These are phyloP conservation scores for Takifugu ocellatus DNA, from an alignment of 2,797 vertebrate genomes.

Conservation along the genomic window DNA sequence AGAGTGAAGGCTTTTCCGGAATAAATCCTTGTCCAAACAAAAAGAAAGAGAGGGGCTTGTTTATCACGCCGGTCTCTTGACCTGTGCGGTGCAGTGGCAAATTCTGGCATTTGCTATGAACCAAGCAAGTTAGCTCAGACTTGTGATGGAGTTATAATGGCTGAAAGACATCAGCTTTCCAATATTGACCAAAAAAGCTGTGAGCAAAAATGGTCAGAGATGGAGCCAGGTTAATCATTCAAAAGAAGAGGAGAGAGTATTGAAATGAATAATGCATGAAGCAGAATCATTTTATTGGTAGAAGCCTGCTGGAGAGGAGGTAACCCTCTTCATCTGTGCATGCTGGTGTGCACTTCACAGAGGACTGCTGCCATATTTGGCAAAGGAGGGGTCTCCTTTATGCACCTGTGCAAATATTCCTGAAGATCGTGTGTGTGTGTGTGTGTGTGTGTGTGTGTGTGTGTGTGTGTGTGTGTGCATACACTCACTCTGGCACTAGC, in stretches of 20 bases:
- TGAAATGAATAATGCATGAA: too few relatives aligned
- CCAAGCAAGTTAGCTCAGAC: slow-evolving; percentile 15
- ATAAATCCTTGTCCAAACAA: slow-evolving; percentile 64
- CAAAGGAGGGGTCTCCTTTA: slow-evolving; percentile 70
- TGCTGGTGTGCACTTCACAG: slow-evolving; percentile 66
- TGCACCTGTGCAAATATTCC: slow-evolving; percentile 85
- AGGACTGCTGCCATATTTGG: slow-evolving; percentile 56
- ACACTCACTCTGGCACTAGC: slow-evolving; percentile 24
- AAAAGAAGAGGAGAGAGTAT: too few relatives aligned
- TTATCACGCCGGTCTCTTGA: slow-evolving; percentile 55
- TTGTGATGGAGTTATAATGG: slow-evolving; percentile 15
- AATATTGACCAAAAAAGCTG: not conserved
- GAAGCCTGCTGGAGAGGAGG: slow-evolving; percentile 30
- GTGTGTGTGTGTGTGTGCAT: slow-evolving; percentile 15
- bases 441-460: slow-evolving; percentile 8
- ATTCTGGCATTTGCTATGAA: slow-evolving; percentile 45
- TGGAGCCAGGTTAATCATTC: too few relatives aligned
- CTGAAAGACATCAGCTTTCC: slow-evolving; percentile 7
- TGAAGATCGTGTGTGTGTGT: slow-evolving; percentile 34
- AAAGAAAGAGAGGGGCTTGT: slow-evolving; percentile 49
- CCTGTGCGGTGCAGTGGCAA: slow-evolving; percentile 39
- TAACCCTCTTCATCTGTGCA: slow-evolving; percentile 52
- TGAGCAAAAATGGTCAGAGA: slow-evolving; percentile 15
- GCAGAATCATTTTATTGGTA: slow-evolving; percentile 28
- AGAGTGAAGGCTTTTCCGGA: slow-evolving; percentile 43